Conservation (phyloP, 2,888 invertebrate genomes). For the Amaurobius ferox region DNA sequence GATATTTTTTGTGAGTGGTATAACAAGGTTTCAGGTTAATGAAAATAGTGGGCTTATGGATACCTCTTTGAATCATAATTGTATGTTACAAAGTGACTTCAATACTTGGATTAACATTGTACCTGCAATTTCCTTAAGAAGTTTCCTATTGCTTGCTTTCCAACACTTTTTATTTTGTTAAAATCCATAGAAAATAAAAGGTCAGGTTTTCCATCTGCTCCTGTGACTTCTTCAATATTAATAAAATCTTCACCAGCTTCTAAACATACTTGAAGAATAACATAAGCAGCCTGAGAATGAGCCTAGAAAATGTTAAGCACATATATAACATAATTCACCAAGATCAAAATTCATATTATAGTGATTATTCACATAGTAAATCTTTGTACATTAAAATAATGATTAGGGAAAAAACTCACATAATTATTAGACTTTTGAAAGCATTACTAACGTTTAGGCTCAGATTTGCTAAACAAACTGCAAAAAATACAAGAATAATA, state of each 20-base stretch:
- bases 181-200: conserved; percentile 81
- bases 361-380: not conserved
- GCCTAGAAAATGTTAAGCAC: conserved; percentile 76
- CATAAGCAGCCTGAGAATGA: conserved; percentile 91
- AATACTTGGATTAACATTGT: no score
- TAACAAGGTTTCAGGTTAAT: no score
- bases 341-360: not conserved
- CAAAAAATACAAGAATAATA: no score
- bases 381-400: not conserved
- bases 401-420: no score
- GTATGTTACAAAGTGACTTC: no score
- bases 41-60: no score
- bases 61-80: no score
- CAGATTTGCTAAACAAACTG: no score
- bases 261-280: conserved; percentile 89
- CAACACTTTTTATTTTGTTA: conserved; percentile 87
- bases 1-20: no score
- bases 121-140: conserved; percentile 92
- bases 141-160: conserved; percentile 88
- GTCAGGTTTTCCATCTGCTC: conserved; percentile 85
- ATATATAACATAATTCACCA: not conserved
- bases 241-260: conserved; percentile 91
- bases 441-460: no score
- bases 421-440: no score
- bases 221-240: conserved; percentile 82